Evolutionary conservation across 1,140 invertebrate genomes (phyloP).

Genomic region (Agrypnia vestita): DNA sequence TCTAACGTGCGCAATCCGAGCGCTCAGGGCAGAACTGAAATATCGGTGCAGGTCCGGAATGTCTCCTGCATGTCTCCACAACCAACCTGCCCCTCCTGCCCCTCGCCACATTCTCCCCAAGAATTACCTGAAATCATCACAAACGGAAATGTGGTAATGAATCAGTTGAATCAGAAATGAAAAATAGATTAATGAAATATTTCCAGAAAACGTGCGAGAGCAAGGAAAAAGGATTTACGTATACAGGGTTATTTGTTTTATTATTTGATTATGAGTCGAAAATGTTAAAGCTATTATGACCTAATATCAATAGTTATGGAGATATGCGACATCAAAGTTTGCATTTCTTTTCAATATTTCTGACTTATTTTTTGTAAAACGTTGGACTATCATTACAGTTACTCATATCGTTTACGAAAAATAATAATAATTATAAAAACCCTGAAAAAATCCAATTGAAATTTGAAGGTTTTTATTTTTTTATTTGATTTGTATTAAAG

Average conservation of each 20-base stretch:
- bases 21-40: slow-evolving; percentile 70
- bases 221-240: too few relatives aligned
- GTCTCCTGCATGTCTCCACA: slow-evolving; percentile 78
- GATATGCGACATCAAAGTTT: too few relatives aligned
- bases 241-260: neutral
- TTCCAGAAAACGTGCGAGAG: too few relatives aligned
- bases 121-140: slow-evolving; percentile 68
- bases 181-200: neutral
- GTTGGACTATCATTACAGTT: neutral
- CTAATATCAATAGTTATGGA: too few relatives aligned
- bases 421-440: neutral
- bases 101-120: slow-evolving; percentile 73
- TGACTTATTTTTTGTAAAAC: too few relatives aligned
- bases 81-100: slow-evolving; percentile 66
- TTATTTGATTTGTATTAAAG: too few relatives aligned
- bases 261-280: neutral
- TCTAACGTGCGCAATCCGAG: too few relatives aligned
- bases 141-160: neutral
- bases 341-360: too few relatives aligned
- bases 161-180: neutral
- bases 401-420: neutral
- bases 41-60: slow-evolving; percentile 81
- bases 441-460: too few relatives aligned
- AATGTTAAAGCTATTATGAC: too few relatives aligned
- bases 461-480: too few relatives aligned